Conservation (phyloP, 2,113 vertebrate species). For the Tenrec ecaudatus region DNA sequence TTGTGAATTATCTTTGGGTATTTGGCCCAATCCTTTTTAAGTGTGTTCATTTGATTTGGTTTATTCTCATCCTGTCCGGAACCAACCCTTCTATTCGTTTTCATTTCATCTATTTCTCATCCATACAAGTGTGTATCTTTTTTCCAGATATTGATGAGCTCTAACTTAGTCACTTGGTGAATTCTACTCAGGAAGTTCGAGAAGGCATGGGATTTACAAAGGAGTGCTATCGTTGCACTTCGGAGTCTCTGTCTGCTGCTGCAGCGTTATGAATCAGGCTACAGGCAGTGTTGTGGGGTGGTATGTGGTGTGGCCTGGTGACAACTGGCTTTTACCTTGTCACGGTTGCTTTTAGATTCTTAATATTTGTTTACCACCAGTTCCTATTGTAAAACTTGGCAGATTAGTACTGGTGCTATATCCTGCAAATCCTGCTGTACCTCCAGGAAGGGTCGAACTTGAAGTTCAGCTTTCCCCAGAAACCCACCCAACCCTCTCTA, state of each 20-base stretch:
- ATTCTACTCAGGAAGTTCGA: too few species aligned
- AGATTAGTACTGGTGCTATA: background rate
- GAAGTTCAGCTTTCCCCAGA: background rate
- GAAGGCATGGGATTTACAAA: background rate
- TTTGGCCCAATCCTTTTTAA: background rate
- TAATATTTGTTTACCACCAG: constrained; percentile 67
- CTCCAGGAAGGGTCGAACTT: background rate
- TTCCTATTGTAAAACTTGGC: background rate
- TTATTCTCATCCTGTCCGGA: background rate
- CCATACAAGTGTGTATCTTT: background rate
- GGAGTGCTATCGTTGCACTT: background rate
- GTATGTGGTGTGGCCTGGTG: background rate
- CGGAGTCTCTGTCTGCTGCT: background rate
- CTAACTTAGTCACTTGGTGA: background rate
- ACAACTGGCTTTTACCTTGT: background rate
- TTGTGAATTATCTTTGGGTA: background rate
- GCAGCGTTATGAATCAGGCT: background rate
- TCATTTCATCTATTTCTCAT: background rate
- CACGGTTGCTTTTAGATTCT: background rate
- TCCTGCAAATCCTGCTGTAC: background rate
- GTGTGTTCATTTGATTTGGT: background rate
- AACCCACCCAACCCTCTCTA: background rate
- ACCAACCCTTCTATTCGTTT: background rate
- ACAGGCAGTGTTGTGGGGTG: background rate
- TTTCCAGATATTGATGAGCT: background rate